Evolutionary conservation across 2,888 invertebrate genomes (phyloP), one percentile per base, ranked within the genome.

Genomic region (Dendrolimus pini): DNA sequence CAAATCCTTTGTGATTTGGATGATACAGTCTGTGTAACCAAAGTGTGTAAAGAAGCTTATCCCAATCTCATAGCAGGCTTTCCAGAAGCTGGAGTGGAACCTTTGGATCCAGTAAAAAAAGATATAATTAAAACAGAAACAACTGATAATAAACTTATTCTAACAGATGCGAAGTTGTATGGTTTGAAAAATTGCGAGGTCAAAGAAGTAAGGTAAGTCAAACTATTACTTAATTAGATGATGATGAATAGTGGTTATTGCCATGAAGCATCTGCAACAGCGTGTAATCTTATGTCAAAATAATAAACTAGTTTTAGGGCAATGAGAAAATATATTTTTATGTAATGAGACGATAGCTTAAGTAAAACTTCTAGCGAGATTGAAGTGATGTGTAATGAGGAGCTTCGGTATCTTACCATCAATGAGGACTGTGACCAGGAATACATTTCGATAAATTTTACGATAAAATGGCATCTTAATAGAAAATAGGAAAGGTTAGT

Each of bases 1-100:
- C 14, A 41, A 56, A 14, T 41, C 9, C 56, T 56, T 61, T 61
- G 61, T 61, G 54, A 60, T 41, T 59, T 56, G 10, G 18, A 18
- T 12, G 56, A 56, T 41, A 14, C 9, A n/a, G 13, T 7, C 8
- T 55, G 55, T 41, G 42, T 42, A 10, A 55, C 55, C 7, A 6
- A 55, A 13, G 41, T 42, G 7, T 55, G 41, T 13, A 55, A 55
- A 41, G 42, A n/a, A 8, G 42, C 10, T 7, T 55, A 41, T 9
- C 41, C n/a, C 7, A 13, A 55, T 7, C n/a, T 55, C 14, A 30
- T 55, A 7, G 13, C 18, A 10, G 55, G 55, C 7, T 3, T 55
- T 7, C 41, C 14, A n/a, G 14, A 3, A 3, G 7, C 42, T 9
- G 55, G 14, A 13, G 42, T 55, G 30, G 14, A 42, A 9, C 10